Evolutionary conservation across 1,140 invertebrate genomes (phyloP), one percentile per base, ranked within the genome.

Genomic region (Cyclina sinensis): DNA sequence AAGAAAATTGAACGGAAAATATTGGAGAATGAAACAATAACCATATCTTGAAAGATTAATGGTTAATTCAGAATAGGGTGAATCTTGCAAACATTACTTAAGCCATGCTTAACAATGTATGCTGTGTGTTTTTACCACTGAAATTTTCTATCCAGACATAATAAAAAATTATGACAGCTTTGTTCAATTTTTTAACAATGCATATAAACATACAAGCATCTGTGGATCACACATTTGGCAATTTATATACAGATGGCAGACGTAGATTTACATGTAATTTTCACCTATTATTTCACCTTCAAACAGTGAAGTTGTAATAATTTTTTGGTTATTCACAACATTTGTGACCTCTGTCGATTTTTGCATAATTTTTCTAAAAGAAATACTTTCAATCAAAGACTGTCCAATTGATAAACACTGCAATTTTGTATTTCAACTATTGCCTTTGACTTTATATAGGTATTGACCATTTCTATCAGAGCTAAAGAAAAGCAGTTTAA

Each of bases 201-300:
- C 43, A 43, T 43, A 43, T 7, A 43, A 43, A 14, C 43, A 43
- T 43, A 5, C 11, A 16, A 70, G 37, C 65, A 70, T 70, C 9
- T 46, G 74, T 78, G 30, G 74, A 12, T 78, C 48, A 78, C 74
- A 78, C 74, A 57, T 78, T 18, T 24, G 48, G 46, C 48, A 51
- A 78, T 78, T 30, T 27, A 5, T 51, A 78, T 78, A 51, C 74
- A 78, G 74, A 54, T 78, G 74, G 24, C 21, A 78, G 27, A 78
- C 30, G 54, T 35, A 78, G 30, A 78, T 48, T 54, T 78, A 51
- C 74, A 43, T 78, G 74, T 54, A 54, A 78, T 78, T 78, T 78
- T 78, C 74, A 78, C 74, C 46, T 78, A 78, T 78, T 78, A 78
- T 78, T 24, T 51, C 74, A 78, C 74, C 46, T 39, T 54, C 27